These are phyloP conservation scores for Zaprionus nigranus DNA, from an alignment of 1,140 invertebrate genomes.

Conservation along the genomic window DNA sequence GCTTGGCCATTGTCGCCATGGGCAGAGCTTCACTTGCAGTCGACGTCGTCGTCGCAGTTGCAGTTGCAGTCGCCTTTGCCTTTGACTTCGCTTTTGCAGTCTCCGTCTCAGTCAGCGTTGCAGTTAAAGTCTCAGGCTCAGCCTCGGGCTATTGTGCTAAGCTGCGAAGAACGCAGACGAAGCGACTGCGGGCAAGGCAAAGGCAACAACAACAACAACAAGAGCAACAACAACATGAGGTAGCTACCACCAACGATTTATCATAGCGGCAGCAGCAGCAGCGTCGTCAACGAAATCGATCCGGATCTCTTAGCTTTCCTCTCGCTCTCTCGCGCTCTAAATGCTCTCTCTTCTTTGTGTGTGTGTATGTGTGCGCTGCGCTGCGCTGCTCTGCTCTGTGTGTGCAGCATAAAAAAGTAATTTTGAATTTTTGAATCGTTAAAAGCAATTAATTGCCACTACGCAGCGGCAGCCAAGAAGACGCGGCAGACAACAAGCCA, in stretches of 20 bases:
- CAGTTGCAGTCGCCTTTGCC: slow-evolving; percentile 8
- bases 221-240: slow-evolving; percentile 25
- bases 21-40: slow-evolving; percentile 11
- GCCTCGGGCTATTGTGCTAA: slow-evolving; percentile 69
- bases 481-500: slow-evolving; percentile 40
- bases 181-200: slow-evolving; percentile 44
- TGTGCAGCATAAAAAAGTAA: slow-evolving; percentile 76
- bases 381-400: slow-evolving; percentile 46
- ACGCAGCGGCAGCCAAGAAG: slow-evolving; percentile 67
- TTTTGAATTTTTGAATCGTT: slow-evolving; percentile 83
- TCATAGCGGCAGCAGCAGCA: slow-evolving; percentile 66
- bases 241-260: slow-evolving; percentile 75
- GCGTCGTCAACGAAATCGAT: slow-evolving; percentile 79
- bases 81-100: neutral
- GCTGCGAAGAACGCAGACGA: slow-evolving; percentile 39
- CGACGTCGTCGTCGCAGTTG: slow-evolving; percentile 2
- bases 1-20: slow-evolving; percentile 73
- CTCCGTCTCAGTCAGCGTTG: slow-evolving; percentile 1
- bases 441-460: slow-evolving; percentile 82
- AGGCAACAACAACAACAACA: slow-evolving; percentile 46
- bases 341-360: slow-evolving; percentile 1
- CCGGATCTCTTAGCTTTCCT: slow-evolving; percentile 66
- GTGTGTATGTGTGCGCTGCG: slow-evolving; percentile 14
- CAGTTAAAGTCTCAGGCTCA: slow-evolving; percentile 7
- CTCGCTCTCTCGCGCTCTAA: slow-evolving; percentile 6